A percentile compares a stretch with the other conserved stretches of the same genome.
Evolutionary conservation across 1,140 invertebrate species (phyloP).

Genomic region (Neodiprion virginianus): DNA sequence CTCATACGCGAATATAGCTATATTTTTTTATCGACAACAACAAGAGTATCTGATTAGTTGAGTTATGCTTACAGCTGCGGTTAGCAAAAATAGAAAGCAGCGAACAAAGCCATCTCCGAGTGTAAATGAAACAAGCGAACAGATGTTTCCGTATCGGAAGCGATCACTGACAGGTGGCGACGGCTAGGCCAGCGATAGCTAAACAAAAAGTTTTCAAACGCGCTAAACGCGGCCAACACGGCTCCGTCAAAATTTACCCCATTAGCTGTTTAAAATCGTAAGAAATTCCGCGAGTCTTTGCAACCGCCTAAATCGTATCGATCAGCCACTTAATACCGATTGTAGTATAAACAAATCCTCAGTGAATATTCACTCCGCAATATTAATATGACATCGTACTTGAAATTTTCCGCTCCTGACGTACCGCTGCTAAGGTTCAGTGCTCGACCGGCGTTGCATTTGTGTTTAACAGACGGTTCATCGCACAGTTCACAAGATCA

Average conservation of each 20-base stretch:
- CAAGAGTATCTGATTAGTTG: neutral
- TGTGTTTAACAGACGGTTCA: neutral
- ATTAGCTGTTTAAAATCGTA: too few relatives aligned
- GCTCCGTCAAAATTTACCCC: neutral
- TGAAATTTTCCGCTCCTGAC: neutral
- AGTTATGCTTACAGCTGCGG: neutral
- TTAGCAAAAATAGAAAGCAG: too few relatives aligned
- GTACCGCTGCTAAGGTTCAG: neutral
- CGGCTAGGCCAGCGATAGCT: neutral
- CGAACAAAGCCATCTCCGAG: too few relatives aligned
- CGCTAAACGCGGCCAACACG: neutral
- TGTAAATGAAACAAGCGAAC: neutral
- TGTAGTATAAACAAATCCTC: neutral
- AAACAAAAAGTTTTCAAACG: constrained; percentile 8
- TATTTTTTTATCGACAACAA: neutral
- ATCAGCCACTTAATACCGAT: neutral
- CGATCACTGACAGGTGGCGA: neutral
- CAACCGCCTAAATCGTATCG: too few relatives aligned
- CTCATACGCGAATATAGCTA: too few relatives aligned
- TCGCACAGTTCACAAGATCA: neutral
- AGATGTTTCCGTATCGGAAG: neutral
- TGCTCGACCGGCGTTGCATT: constrained; percentile 1
- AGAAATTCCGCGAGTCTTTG: too few relatives aligned
- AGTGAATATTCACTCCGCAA: neutral
- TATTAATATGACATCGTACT: neutral